Percentiles rank a stretch among this genome's conserved stretches.
These are phyloP conservation scores for Pipra filicauda DNA, from an alignment of 2,113 vertebrate genomes.

Conservation along the genomic window DNA sequence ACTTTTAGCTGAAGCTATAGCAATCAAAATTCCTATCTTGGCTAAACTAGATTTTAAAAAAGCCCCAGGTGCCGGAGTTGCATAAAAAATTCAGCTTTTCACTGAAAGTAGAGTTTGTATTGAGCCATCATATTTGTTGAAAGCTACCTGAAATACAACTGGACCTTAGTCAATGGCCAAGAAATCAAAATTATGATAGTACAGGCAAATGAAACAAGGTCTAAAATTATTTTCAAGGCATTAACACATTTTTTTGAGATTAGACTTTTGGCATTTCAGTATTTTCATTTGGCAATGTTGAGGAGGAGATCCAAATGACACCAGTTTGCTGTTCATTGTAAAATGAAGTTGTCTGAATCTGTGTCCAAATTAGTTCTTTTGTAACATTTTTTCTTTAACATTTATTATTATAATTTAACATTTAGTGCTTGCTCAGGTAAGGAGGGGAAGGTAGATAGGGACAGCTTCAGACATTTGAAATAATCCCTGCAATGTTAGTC, in stretches of 20 bases:
- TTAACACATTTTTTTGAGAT: not conserved
- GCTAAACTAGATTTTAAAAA: not conserved
- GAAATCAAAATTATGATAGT: not conserved
- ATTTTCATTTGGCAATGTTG: not conserved
- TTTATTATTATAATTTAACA: not conserved
- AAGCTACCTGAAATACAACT: not conserved
- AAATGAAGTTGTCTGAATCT: not conserved
- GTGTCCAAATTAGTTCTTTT: not conserved
- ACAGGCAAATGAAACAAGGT: not conserved
- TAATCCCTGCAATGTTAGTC: not conserved
- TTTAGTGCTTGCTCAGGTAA: not conserved
- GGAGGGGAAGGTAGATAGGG: not conserved
- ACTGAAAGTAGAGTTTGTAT: not conserved
- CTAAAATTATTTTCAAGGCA: not conserved
- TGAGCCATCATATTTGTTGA: not conserved
- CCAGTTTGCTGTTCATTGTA: not conserved
- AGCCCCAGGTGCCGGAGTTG: not conserved
- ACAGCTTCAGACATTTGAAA: not conserved
- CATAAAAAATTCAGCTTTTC: not conserved
- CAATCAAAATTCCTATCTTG: not conserved
- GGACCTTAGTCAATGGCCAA: not conserved
- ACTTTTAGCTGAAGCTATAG: not conserved
- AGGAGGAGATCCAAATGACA: not conserved
- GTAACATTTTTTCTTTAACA: not conserved
- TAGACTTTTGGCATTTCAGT: not conserved